Conservation (phyloP, 2,888 invertebrate genomes). For the Clostera curtula region DNA sequence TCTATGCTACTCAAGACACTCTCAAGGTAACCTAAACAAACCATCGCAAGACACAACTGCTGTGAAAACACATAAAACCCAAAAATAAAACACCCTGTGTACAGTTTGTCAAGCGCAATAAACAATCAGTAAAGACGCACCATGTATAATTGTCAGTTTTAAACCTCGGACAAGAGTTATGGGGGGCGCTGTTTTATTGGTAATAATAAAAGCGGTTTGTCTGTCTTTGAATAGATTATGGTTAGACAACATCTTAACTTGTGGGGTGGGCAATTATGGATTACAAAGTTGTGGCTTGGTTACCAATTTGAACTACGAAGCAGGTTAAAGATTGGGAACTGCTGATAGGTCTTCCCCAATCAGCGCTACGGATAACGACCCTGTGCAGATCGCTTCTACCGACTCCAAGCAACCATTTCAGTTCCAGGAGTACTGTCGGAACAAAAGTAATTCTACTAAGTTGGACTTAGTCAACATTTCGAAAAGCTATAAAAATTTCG, state of each 20-base stretch:
- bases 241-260: neutral
- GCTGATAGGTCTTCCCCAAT: no score
- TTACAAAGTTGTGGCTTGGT: no score
- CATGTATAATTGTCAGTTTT: slow-evolving; percentile 53
- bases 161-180: slow-evolving; percentile 50
- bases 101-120: slow-evolving; percentile 48
- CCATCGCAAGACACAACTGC: slow-evolving; percentile 31
- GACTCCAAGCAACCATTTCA: no score
- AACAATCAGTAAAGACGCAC: slow-evolving; percentile 49
- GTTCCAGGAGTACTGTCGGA: no score
- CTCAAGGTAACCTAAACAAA: slow-evolving; percentile 10
- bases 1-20: slow-evolving; percentile 11
- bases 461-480: no score
- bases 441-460: no score
- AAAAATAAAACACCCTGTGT: slow-evolving; percentile 44
- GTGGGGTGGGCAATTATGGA: slow-evolving; percentile 1
- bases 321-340: no score
- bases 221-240: slow-evolving; percentile 16
- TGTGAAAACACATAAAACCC: slow-evolving; percentile 56
- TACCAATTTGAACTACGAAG: no score
- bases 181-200: slow-evolving; percentile 35
- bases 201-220: slow-evolving; percentile 20
- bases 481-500: no score
- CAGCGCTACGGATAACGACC: no score
- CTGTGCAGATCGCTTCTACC: no score